These are phyloP conservation scores for Ophthalmolycus amberensis DNA, from an alignment of 2,113 vertebrate genomes.

Conservation along the genomic window DNA sequence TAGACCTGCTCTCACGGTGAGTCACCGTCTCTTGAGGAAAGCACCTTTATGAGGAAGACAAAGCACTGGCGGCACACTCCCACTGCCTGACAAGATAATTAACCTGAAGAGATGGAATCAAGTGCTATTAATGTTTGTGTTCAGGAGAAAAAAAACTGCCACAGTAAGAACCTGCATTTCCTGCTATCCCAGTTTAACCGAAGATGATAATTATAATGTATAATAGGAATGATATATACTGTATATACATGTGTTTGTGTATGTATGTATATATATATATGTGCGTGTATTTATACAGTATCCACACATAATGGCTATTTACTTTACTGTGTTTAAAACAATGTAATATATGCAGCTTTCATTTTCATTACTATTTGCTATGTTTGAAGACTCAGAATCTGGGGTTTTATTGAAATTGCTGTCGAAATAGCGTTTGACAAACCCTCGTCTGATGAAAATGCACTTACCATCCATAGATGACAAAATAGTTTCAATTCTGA, in stretches of 20 bases:
- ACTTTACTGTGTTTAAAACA: not conserved
- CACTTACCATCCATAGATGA: not conserved
- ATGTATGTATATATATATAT: not conserved
- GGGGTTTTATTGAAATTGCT: not conserved
- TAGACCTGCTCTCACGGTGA: slow-evolving; percentile 89
- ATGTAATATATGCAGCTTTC: not conserved
- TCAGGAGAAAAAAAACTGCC: not conserved
- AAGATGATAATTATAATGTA: no score
- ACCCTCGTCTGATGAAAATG: not conserved
- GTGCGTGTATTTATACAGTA: not conserved
- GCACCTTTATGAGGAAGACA: not conserved
- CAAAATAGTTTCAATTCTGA: not conserved
- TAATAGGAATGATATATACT: no score
- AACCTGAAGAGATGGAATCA: not conserved
- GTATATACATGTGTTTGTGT: no score
- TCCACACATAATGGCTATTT: not conserved
- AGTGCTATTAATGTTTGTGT: slow-evolving; percentile 1
- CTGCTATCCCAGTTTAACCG: not conserved
- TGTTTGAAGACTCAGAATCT: not conserved
- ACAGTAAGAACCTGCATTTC: not conserved
- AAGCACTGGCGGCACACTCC: not conserved
- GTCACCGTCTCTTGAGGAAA: slow-evolving; percentile 1
- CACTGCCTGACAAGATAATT: not conserved
- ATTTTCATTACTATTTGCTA: not conserved
- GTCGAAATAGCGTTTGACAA: not conserved